Evolutionary conservation across 2,888 invertebrate genomes (phyloP), one percentile per base, ranked within the genome.

Genomic region (Leptogaster cylindrica): DNA sequence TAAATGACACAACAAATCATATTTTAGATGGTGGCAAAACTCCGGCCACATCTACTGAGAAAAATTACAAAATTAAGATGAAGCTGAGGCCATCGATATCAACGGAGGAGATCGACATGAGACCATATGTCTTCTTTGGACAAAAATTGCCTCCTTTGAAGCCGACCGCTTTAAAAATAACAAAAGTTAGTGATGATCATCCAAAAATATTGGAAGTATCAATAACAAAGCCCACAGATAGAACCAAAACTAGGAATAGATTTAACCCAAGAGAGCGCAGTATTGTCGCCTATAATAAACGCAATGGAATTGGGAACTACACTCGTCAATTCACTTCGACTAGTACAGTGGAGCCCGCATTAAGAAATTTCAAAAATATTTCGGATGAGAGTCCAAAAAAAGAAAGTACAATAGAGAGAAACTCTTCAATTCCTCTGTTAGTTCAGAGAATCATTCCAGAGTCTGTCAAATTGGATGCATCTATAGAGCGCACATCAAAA

Each of bases 61-160:
- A 70, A 41, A 12, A 64, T 7, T 68, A 68, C 41, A 79, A 78
- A 66, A 71, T 70, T 7, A 74, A 75, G 2, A 70, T 71, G 0
- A 74, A 77, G 28, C 73, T 72, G 44, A 78, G 76, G 66, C 73
- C 72, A 0, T 23, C 55, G 12, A 68, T 72, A 0, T 73, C 75
- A 20, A 66, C 73, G 5, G 75, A 75, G n/a, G 79, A 77, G 41
- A 75, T 77, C 44, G 88, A 89, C 73, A 84, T 89, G 82, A 85
- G 86, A 52, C 89, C 89, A 8, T 90, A 89, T 77, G 81, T 88
- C 67, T 87, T 84, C 75, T 90, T 90, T 75, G 90, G 90, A 0
- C 87, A 89, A 74, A 89, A 89, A 75, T 74, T 85, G 39, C 81
- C 82, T 1, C 82, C 82, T 0, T 76, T 82, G 1, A 77, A 76